phyloP scores from a whole-genome alignment of 2,113 vertebrate species.

The Strix aluco region DNA sequence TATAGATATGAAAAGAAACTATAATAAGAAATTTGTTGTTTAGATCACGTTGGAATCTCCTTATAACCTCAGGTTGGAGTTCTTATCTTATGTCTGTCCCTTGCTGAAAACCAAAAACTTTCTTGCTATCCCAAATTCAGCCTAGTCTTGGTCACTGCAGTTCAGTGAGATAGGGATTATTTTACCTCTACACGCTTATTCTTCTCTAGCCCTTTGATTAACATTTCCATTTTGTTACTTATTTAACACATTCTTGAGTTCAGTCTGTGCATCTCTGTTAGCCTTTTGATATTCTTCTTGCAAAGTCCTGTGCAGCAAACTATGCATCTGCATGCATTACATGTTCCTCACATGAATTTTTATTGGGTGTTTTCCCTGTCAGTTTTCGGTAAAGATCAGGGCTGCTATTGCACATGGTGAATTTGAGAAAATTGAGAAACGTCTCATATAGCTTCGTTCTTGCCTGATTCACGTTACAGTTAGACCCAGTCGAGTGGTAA shows the following conservation, averaged over 20 bases:
- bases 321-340: accelerated
- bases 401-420: background rate
- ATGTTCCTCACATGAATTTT: background rate
- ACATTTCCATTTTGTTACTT: background rate
- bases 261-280: background rate
- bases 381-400: background rate
- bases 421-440: background rate
- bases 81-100: background rate
- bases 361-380: background rate
- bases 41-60: background rate
- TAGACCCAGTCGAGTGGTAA: background rate
- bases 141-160: background rate
- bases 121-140: accelerated
- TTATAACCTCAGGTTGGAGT: background rate
- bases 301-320: background rate
- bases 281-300: background rate
- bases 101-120: background rate
- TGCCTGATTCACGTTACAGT: accelerated
- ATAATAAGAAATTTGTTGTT: background rate
- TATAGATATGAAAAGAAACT: background rate
- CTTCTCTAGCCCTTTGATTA: background rate
- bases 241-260: background rate
- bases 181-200: background rate
- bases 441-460: background rate
- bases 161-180: background rate